phyloP scores from a whole-genome alignment of 2,888 invertebrate species.

The Scaptomyza caliginosa region DNA sequence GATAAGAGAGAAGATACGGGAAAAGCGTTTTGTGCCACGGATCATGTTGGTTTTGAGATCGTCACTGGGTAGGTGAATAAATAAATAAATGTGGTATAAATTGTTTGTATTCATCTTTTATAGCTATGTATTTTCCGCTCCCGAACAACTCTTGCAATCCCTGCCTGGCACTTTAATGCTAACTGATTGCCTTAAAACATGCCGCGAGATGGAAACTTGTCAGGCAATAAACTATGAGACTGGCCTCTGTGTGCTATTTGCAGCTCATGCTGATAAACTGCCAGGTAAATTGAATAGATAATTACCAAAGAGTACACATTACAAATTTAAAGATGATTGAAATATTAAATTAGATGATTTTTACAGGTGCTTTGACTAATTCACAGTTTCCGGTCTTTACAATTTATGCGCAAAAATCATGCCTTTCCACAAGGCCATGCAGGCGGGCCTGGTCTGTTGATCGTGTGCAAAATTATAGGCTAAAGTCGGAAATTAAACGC shows the following conservation, averaged over 20 bases:
- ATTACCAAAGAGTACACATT: background rate
- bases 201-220: background rate
- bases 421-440: background rate
- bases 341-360: background rate
- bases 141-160: background rate
- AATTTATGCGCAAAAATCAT: background rate
- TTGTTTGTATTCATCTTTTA: background rate
- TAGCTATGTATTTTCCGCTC: background rate
- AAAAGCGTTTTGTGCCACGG: background rate
- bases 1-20: background rate
- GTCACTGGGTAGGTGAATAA: background rate
- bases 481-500: background rate
- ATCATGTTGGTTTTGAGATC: background rate
- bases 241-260: constrained; percentile 9
- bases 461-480: background rate
- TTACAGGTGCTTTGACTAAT: background rate
- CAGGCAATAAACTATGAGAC: background rate
- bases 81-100: background rate
- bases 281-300: background rate
- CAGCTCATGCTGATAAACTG: constrained; percentile 31
- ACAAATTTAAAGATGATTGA: background rate
- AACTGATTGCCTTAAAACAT: background rate
- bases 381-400: background rate
- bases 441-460: background rate
- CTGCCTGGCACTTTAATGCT: background rate